Conservation (phyloP, 2,888 invertebrate species). For the Tribolium freemani region DNA sequence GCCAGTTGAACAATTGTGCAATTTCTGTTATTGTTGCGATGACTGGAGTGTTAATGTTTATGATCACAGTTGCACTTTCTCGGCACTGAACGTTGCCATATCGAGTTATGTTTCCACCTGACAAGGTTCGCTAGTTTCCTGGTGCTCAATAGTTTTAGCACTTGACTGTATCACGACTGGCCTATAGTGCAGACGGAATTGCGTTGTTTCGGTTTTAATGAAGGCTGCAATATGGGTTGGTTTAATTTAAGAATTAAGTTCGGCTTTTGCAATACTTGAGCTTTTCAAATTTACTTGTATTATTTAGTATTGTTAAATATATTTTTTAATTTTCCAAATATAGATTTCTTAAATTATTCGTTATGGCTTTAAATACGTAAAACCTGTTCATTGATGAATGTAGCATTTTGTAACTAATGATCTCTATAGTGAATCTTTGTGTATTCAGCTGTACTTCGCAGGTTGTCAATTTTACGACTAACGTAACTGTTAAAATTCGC, state of each 20-base stretch:
- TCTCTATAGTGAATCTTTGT: slow-evolving; percentile 34
- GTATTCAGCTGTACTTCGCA: slow-evolving; percentile 19
- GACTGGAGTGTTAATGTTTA: neutral
- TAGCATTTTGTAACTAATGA: slow-evolving; percentile 37
- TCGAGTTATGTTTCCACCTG: neutral
- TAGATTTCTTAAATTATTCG: slow-evolving; percentile 9
- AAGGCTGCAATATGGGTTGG: slow-evolving; percentile 6
- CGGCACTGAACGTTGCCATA: neutral
- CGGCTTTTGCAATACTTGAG: neutral
- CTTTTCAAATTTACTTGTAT: slow-evolving; percentile 2
- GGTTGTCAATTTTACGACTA: slow-evolving; percentile 23
- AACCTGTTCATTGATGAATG: slow-evolving; percentile 6
- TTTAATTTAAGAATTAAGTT: neutral
- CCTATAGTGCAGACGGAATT: slow-evolving; percentile 7
- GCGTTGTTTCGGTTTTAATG: neutral
- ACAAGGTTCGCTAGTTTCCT: neutral
- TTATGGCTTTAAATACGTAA: slow-evolving; percentile 22
- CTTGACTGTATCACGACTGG: neutral
- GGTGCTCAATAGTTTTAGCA: neutral
- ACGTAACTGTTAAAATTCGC: slow-evolving; percentile 12
- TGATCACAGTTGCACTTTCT: neutral
- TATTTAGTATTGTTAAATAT: slow-evolving; percentile 5
- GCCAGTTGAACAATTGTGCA: neutral
- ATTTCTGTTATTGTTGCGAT: neutral
- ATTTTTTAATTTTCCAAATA: slow-evolving; percentile 1